These are phyloP conservation scores for Ophiothrix spiculata DNA, from an alignment of 35 echinoderm and acorn worm species.

Conservation along the genomic window DNA sequence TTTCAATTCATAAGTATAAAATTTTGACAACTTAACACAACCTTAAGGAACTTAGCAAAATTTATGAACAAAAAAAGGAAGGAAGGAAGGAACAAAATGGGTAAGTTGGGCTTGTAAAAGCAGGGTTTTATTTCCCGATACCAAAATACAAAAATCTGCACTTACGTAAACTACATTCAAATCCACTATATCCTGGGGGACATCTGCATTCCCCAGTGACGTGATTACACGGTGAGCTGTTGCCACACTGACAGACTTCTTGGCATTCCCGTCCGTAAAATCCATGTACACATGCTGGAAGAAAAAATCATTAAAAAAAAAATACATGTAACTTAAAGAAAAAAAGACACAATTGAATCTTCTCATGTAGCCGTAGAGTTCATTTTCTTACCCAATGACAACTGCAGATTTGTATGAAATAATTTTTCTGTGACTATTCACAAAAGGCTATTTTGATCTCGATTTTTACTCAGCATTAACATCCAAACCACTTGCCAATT, in stretches of 20 bases:
- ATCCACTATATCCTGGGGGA: constrained; percentile 73
- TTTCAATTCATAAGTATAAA: no score
- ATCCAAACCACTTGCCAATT: no score
- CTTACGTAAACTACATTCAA: constrained; percentile 82
- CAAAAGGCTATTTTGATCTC: no score
- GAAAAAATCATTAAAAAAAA: background rate
- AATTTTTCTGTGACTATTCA: no score
- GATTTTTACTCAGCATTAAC: no score
- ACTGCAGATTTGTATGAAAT: no score
- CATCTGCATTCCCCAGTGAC: constrained; percentile 85
- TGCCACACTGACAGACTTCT: constrained; percentile 64
- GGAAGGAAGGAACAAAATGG: background rate
- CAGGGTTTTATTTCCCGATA: background rate
- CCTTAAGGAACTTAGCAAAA: no score
- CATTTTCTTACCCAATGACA: no score
- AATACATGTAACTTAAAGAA: background rate
- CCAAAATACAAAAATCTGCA: background rate
- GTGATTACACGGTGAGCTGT: constrained; percentile 75
- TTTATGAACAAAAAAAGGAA: no score
- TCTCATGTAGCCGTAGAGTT: no score
- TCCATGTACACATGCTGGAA: constrained; percentile 62
- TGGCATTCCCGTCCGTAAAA: constrained; percentile 63
- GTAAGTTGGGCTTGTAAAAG: background rate
- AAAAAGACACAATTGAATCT: background rate
- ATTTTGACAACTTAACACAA: no score